Percentiles rank a stretch among this genome's conserved stretches.
Conservation (phyloP, 2,113 vertebrate species). For the Oophaga pumilio region DNA sequence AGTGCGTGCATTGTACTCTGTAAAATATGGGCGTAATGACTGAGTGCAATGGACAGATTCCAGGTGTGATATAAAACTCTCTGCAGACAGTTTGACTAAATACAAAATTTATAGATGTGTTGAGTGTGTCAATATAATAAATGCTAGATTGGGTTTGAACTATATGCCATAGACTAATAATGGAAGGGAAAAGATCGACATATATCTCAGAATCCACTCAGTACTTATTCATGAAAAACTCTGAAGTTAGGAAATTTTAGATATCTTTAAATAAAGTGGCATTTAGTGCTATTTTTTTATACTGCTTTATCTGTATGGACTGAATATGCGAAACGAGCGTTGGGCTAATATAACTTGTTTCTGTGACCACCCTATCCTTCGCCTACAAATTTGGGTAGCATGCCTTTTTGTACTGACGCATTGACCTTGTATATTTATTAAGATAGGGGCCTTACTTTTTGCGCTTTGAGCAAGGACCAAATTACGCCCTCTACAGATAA, state of each 20-base stretch:
- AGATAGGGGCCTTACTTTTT: no score
- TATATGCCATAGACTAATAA: neutral
- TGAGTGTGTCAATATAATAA: neutral
- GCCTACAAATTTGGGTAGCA: no score
- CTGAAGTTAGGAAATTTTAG: neutral
- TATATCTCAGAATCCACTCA: neutral
- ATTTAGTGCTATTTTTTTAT: neutral
- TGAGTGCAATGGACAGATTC: conserved; percentile 29
- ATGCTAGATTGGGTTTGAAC: conserved; percentile 17
- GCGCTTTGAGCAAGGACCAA: no score
- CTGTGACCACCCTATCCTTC: no score
- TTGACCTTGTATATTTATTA: no score
- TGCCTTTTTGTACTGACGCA: no score
- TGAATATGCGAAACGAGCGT: no score
- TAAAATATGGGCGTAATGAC: conserved; percentile 34
- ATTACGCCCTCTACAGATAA: no score
- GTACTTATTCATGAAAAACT: neutral
- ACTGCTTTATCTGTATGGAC: neutral
- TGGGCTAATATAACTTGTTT: no score
- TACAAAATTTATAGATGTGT: conserved; percentile 5
- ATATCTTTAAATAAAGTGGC: neutral
- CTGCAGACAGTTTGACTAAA: neutral
- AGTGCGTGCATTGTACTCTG: conserved; percentile 13
- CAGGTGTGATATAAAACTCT: conserved; percentile 28
- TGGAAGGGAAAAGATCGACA: neutral